These are phyloP conservation scores for Falco berigora DNA, from an alignment of 2,797 vertebrate genomes.

Conservation along the genomic window DNA sequence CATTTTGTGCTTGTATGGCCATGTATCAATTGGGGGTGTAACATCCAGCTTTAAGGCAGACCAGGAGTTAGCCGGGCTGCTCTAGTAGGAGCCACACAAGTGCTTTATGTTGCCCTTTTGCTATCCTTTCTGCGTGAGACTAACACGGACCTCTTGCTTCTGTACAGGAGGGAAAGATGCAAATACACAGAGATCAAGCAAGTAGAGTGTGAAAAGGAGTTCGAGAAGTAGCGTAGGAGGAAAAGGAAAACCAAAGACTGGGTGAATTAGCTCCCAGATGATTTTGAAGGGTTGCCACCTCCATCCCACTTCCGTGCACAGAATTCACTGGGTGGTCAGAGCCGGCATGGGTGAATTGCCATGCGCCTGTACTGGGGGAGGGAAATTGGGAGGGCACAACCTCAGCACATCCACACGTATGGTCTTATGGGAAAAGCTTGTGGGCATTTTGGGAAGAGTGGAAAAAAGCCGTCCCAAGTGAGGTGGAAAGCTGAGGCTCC, in stretches of 20 bases:
- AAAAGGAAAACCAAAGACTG: not conserved
- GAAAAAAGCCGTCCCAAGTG: not conserved
- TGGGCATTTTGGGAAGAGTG: not conserved
- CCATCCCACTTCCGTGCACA: not conserved
- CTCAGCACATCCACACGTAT: not conserved
- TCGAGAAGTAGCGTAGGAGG: not conserved
- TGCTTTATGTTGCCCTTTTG: not conserved
- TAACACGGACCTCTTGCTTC: not conserved
- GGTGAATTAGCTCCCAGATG: not conserved
- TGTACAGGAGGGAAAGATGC: not conserved
- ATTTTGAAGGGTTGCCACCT: not conserved
- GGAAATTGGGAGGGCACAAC: not conserved
- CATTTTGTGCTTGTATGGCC: not conserved
- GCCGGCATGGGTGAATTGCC: not conserved
- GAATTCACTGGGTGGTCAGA: not conserved
- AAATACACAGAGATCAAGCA: not conserved
- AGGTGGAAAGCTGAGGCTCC: not conserved
- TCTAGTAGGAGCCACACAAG: not conserved
- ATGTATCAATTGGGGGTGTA: not conserved
- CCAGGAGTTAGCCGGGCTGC: not conserved
- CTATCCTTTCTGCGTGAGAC: not conserved
- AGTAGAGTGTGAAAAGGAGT: not conserved
- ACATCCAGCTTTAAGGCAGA: not conserved
- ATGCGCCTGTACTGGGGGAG: not conserved
- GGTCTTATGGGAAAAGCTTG: not conserved